Evolutionary conservation across 2,113 vertebrate species (phyloP), one percentile per base, ranked within the genome.

Genomic region (Marmota flaviventris): DNA sequence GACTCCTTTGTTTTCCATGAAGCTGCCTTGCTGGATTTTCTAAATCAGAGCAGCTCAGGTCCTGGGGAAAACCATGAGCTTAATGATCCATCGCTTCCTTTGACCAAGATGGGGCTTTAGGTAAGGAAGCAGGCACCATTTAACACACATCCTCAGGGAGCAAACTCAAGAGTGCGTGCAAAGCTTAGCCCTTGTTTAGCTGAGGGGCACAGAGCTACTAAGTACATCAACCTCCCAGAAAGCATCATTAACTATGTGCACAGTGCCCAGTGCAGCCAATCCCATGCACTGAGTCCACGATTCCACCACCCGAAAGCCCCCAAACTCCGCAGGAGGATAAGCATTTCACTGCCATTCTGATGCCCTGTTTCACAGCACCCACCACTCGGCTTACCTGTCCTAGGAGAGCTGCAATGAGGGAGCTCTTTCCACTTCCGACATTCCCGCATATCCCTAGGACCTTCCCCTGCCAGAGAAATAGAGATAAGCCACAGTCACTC

Each of bases 391-490:
- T 85, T 97, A 99, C 99, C 99, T 99, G 99, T 89, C 99, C 99
- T 56, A 99, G 98, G 94, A 99, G 98, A 92, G 99, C 98, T 63
- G 99, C 98, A 61, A 99, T 98, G 83, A 99, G 93, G 6, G 99
- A 99, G 0, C 98, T 99, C 97, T 99, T 99, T 69, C 99, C 99
- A 93, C 99, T 99, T 9, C 99, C 99, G 0, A 99, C 98, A 45
- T 99, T 99, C 39, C 99, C 99, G 56, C 99, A 99, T 75, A 99
- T 97, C 53, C 99, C 99, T 27, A 99, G 97, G 61, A 99, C 98
- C 67, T 98, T 98, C 16, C 99, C 99, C 99, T 99, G 63, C 5
- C 97, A 91, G 75, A 96, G 91, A 89, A 42, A 83, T 13, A 85
- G 45, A 92, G 17, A 87, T 5, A 45, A 87, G 39, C 67, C 61